Evolutionary conservation across 2,797 vertebrate genomes (phyloP), one percentile per base, ranked within the genome.

Genomic region (Neoniphon sammara): DNA sequence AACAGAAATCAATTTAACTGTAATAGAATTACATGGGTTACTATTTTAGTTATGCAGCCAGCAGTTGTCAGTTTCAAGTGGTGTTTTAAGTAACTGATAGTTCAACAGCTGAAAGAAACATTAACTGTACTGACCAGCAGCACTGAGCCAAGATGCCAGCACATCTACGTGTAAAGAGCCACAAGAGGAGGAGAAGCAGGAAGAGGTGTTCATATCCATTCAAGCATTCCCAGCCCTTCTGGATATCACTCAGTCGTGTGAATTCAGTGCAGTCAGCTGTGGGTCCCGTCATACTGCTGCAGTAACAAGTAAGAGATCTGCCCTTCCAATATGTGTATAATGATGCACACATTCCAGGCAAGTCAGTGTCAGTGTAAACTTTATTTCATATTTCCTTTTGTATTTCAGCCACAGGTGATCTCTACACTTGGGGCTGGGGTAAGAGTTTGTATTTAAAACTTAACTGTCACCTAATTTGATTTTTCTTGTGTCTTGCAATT

Each of bases 351-450:
- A 62, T 30, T 65, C 18, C 31, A 52, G 14, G 20, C 79, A 94
- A 94, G 87, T 20, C 2, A 25, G 0, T 47, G 5, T 20, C 14
- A 61, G 4, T 25, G 27, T 68, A 12, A 66, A 30, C 9, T 34
- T 53, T 42, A 56, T 66, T 10, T 68, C 2, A 0, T 42, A 56
- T 78, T 73, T 72, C 67, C 21, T 65, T 66, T 56, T 34, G 11
- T 1, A 23, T 90, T 93, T 79, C 88, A 99, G 98, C 94, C 4
- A 75, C 78, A 0, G 96, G 97, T 0, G 92, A 96, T 67, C 95
- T 99, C 54, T 99, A 96, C 87, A 97, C 97, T 17, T 99, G 98
- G 97, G 98, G 98, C 81, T 99, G 97, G 98, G 97, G 98, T 98
- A 93, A 96, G 94, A 91, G 87, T 49, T 52, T 74, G 14, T 11